Percentiles rank a stretch among this genome's conserved stretches.
phyloP scores from a whole-genome alignment of 2,888 invertebrate species.

The Campoplex capitator region DNA sequence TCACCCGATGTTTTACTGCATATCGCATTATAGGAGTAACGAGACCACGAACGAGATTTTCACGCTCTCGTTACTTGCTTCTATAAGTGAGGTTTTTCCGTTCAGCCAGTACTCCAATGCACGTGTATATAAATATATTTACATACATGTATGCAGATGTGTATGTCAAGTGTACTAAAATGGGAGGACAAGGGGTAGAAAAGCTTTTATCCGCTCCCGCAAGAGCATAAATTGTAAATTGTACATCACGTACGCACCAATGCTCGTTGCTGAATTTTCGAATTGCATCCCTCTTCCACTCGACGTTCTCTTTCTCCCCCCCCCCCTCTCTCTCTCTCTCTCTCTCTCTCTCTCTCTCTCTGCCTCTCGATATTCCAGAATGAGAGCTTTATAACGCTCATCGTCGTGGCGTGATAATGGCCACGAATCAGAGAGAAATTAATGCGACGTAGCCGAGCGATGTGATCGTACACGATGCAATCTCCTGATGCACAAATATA shows the following conservation, averaged over 20 bases:
- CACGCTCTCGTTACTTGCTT: conserved; percentile 38
- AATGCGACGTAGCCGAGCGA: conserved; percentile 58
- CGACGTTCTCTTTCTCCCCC: conserved; percentile 6
- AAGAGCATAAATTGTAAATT: conserved; percentile 60
- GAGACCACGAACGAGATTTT: conserved; percentile 44
- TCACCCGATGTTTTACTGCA: not conserved
- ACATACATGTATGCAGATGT: not conserved
- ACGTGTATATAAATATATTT: not conserved
- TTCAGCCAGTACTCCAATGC: conserved; percentile 14
- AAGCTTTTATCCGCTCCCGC: conserved; percentile 62
- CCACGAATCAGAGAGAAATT: conserved; percentile 61
- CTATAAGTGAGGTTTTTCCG: conserved; percentile 49
- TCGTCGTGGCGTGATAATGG: conserved; percentile 60
- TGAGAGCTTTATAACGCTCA: conserved; percentile 42
- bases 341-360: not conserved
- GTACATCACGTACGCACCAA: conserved; percentile 49
- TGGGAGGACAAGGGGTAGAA: conserved; percentile 3
- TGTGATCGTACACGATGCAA: conserved; percentile 57
- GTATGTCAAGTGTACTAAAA: conserved; percentile 10
- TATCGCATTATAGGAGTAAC: conserved; percentile 33
- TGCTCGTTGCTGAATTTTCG: conserved; percentile 43
- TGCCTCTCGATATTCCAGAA: conserved; percentile 12
- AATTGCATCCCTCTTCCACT: conserved; percentile 51
- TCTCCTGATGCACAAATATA: conserved; percentile 27
- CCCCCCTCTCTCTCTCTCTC: too few relatives aligned